Percentiles rank a stretch among this genome's conserved stretches.
These are phyloP conservation scores for Ceratoteleas bidentatus DNA, from an alignment of 1,140 invertebrate genomes.

Conservation along the genomic window DNA sequence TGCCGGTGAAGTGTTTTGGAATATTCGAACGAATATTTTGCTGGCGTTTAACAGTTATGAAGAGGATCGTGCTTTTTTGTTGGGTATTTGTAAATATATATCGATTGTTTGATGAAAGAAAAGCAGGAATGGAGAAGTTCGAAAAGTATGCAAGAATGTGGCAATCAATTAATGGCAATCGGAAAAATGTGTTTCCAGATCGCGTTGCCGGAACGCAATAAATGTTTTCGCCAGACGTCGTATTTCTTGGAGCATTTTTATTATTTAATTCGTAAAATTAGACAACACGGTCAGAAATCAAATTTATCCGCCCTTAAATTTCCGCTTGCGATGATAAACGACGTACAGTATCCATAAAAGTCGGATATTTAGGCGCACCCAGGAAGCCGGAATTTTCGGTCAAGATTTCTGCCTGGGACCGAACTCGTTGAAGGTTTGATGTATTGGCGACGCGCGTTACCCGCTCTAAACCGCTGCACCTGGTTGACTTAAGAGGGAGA, in stretches of 20 bases:
- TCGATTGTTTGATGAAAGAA: background rate
- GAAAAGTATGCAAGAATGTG: background rate
- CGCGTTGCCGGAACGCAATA: background rate
- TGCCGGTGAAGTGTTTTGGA: too few species aligned
- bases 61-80: too few species aligned
- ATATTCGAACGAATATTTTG: too few species aligned
- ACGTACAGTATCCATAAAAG: slow-evolving; percentile 32
- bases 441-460: slow-evolving; percentile 37
- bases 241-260: slow-evolving; percentile 9
- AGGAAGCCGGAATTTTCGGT: slow-evolving; percentile 32
- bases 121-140: background rate
- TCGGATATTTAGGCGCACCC: slow-evolving; percentile 42
- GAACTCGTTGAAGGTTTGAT: slow-evolving; percentile 46
- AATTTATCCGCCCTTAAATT: slow-evolving; percentile 22
- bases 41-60: too few species aligned
- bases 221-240: background rate
- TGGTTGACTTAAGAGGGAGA: slow-evolving; percentile 56
- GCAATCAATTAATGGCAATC: background rate
- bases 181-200: background rate
- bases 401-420: slow-evolving; percentile 25
- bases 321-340: slow-evolving; percentile 19
- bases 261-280: slow-evolving; percentile 27
- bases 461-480: slow-evolving; percentile 41
- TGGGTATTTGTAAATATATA: background rate
- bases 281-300: slow-evolving; percentile 10